phyloP scores from a whole-genome alignment of 2,113 vertebrate genomes.

The Salvelinus sp. region DNA sequence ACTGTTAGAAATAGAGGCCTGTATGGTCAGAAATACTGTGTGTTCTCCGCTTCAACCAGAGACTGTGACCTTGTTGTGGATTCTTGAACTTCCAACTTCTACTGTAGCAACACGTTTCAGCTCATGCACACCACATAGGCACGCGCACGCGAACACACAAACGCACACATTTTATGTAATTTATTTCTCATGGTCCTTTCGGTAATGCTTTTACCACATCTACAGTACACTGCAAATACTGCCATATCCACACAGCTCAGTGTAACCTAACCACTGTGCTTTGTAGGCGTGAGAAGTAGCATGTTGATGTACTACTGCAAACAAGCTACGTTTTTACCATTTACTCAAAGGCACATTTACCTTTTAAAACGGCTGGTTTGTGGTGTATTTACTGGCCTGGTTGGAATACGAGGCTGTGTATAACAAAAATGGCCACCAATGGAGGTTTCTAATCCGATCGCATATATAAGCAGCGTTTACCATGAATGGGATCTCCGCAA shows the following conservation, averaged over 20 bases:
- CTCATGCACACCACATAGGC: neutral
- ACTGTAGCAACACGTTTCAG: neutral
- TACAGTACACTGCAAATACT: neutral
- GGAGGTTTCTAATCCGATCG: neutral
- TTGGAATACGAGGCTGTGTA: neutral
- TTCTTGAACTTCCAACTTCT: constrained; percentile 1
- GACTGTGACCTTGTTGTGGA: constrained; percentile 35
- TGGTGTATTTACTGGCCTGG: neutral
- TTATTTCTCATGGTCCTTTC: constrained; percentile 26
- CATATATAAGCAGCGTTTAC: no score
- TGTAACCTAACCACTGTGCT: constrained; percentile 13
- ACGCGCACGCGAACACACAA: neutral
- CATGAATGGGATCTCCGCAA: no score
- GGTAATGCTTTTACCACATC: neutral
- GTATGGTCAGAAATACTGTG: constrained; percentile 36
- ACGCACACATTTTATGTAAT: neutral
- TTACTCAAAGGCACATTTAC: neutral
- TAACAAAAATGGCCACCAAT: neutral
- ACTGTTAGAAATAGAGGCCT: constrained; percentile 57
- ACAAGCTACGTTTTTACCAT: no score
- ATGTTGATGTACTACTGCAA: neutral
- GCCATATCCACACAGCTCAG: neutral
- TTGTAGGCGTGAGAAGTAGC: neutral
- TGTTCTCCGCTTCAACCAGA: constrained; percentile 28
- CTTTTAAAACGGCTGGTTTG: neutral